These are phyloP conservation scores for Amia ocellicauda DNA, from an alignment of 2,113 vertebrate genomes.

Conservation along the genomic window DNA sequence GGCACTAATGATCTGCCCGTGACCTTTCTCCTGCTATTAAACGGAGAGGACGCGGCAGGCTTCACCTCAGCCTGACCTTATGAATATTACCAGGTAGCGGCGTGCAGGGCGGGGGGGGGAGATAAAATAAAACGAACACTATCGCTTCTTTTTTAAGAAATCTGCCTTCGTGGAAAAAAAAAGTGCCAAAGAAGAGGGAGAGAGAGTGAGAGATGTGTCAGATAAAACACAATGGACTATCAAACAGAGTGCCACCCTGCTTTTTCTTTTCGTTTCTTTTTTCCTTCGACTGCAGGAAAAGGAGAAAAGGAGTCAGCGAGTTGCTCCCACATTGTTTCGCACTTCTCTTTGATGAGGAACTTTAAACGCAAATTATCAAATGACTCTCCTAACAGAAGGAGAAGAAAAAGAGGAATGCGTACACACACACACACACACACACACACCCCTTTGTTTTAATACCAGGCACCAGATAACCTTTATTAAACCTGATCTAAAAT, in stretches of 20 bases:
- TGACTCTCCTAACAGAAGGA: conserved; percentile 63
- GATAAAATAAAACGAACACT: too few species aligned
- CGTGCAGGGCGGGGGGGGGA: too few species aligned
- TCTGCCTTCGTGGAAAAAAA: too few species aligned
- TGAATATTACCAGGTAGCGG: too few species aligned
- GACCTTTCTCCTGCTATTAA: too few species aligned
- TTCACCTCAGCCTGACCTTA: too few species aligned
- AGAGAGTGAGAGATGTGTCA: conserved; percentile 56
- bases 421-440: conserved; percentile 25
- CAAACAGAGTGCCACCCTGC: conserved; percentile 59
- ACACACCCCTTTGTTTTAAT: conserved; percentile 84
- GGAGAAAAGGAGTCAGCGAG: conserved; percentile 41
- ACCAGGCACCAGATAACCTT: conserved; percentile 88
- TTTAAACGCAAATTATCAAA: conserved; percentile 87
- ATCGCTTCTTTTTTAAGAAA: too few species aligned
- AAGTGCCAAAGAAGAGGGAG: too few species aligned
- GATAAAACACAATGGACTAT: conserved; percentile 74
- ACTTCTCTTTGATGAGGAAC: conserved; percentile 78
- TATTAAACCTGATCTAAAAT: conserved; percentile 92
- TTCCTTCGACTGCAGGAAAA: too few species aligned
- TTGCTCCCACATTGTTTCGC: conserved; percentile 60
- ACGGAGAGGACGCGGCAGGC: too few species aligned
- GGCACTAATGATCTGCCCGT: too few species aligned
- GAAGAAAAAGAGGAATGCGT: conserved; percentile 16
- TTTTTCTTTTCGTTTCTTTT: too few species aligned